Conservation (phyloP, 2,113 vertebrate genomes). For the Orientallactaga bullata region DNA sequence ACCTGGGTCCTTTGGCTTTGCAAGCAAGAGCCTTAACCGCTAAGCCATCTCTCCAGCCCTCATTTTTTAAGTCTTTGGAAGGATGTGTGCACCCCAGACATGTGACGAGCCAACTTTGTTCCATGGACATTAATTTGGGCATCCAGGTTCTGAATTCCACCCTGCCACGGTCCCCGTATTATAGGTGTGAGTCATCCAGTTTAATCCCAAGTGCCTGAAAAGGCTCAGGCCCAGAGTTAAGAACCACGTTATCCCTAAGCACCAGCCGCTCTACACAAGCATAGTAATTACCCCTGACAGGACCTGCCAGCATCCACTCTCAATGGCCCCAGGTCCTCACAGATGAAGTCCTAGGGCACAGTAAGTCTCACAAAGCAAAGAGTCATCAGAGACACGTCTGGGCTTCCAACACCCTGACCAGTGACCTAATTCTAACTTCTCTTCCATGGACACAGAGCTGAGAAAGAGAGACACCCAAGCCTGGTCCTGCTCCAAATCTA, state of each 20-base stretch:
- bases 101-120: not conserved
- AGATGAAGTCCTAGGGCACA: not conserved
- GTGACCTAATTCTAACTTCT: not conserved
- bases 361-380: not conserved
- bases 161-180: not conserved
- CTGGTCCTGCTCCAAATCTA: not conserved
- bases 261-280: not conserved
- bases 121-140: fast-evolving
- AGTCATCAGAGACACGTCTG: not conserved
- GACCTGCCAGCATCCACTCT: not conserved
- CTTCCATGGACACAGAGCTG: not conserved
- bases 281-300: not conserved
- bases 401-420: not conserved
- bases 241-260: not conserved
- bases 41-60: no score
- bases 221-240: not conserved
- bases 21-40: no score
- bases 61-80: not conserved
- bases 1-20: no score
- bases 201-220: not conserved
- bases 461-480: not conserved
- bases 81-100: not conserved
- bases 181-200: no score
- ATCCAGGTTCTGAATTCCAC: not conserved
- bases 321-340: not conserved